Base-by-base conservation (phyloP, 2,888 invertebrate species). In the Oxytorus armatus region DNA sequence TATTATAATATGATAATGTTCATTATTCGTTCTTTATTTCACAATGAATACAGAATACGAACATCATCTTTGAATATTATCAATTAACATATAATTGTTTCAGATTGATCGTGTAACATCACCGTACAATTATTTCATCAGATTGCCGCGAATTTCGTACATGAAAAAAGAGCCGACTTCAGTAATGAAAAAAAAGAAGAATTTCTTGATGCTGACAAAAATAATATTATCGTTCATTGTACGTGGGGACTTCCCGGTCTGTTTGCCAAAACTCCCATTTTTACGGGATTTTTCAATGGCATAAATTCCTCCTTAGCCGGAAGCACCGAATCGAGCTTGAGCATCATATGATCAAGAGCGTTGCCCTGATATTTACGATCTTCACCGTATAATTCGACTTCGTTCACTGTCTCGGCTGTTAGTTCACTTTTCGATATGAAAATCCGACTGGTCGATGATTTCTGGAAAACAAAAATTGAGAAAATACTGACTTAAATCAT, bases 321-420 rank as follows among this genome's bases (percentile, higher is more conserved):
- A 29, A 74, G 53, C 23, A 87, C 75, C 1, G 84, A 82, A 14
- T 83, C 82, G 44, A 88, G 68, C n/a, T 59, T 77, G 2, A 88
- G 23, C 14, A 73, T 82, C 10, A 87, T 79, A 4, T 82, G 79
- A 81, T 88, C 87, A 42, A 84, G 16, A 47, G 85, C 82, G 42
- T 75, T 78, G 7, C 87, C 88, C 4, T 85, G 21, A 25, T 76
- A 70, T 42, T 81, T 81, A 7, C 79, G 77, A 36, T 86, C 78
- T 25, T 55, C 4, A 8, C 84, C 83, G 42, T 81, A 85, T 25
- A 88, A 47, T 5, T 86, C 82, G 8, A 84, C 83, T 49, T 83
- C 83, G 53, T 88, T 87, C n/a, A 82, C 73, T 3, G 87, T 87
- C 49, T 86, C 86, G 0, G 85, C 83, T 8, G 72, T 39, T 18